These are phyloP conservation scores for Thera obeliscata DNA, from an alignment of 2,888 invertebrate genomes.

Conservation along the genomic window DNA sequence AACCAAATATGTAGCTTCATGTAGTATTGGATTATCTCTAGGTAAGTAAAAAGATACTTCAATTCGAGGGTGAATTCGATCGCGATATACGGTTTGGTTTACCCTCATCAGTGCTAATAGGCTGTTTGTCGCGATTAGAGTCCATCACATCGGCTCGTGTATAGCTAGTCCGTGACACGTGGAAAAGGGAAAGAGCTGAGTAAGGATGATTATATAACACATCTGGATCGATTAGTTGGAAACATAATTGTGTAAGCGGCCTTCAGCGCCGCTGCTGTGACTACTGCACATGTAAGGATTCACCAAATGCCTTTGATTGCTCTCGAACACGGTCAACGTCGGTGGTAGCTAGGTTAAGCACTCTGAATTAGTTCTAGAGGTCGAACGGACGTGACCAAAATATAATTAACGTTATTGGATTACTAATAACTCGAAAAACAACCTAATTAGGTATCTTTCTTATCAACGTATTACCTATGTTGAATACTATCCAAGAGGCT, in stretches of 20 bases:
- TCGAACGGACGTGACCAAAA: conserved; percentile 2
- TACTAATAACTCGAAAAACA: not conserved
- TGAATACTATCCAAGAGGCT: too few relatives aligned
- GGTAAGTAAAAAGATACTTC: not conserved
- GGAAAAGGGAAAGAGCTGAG: conserved; percentile 23
- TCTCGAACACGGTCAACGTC: conserved; percentile 25
- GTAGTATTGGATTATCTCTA: not conserved
- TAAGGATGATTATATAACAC: conserved; percentile 61
- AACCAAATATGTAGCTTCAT: not conserved
- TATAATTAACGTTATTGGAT: conserved; percentile 4
- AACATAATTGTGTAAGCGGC: conserved; percentile 64
- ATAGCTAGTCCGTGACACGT: conserved; percentile 19
- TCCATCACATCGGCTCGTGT: conserved; percentile 19
- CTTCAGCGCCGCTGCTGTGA: conserved; percentile 50
- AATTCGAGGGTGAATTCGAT: not conserved
- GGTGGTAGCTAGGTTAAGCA: conserved; percentile 1
- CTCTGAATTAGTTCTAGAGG: not conserved
- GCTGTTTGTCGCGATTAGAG: conserved; percentile 27
- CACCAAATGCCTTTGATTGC: conserved; percentile 54
- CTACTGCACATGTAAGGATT: conserved; percentile 72
- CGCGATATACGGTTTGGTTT: conserved; percentile 9
- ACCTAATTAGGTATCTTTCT: not conserved
- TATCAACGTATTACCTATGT: too few relatives aligned
- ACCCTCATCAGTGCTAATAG: conserved; percentile 29
- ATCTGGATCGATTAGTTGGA: conserved; percentile 60